phyloP scores from a whole-genome alignment of 2,888 invertebrate genomes.

The Epistrophella euchroma region DNA sequence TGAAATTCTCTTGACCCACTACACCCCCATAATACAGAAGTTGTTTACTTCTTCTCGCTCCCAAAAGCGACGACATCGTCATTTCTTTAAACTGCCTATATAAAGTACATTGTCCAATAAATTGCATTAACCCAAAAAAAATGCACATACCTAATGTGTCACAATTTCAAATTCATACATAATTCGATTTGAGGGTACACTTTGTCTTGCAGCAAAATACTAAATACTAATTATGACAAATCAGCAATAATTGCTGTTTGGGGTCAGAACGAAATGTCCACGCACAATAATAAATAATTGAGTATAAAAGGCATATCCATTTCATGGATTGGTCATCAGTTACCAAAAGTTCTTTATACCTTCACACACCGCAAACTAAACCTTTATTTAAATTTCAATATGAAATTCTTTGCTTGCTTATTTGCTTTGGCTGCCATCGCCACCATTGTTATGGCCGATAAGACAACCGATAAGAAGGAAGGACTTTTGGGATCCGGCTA shows the following conservation, averaged over 20 bases:
- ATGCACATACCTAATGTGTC: neutral
- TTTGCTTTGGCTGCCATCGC: slow-evolving; percentile 77
- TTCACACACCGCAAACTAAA: slow-evolving; percentile 25
- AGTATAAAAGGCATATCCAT: slow-evolving; percentile 50
- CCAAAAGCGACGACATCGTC: slow-evolving; percentile 19
- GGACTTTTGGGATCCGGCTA: slow-evolving; percentile 58
- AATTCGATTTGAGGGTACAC: neutral
- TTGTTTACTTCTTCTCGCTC: slow-evolving; percentile 46
- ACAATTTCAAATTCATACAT: neutral
- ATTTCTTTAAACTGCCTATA: slow-evolving; percentile 1
- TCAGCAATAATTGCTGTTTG: neutral
- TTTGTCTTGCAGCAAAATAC: neutral
- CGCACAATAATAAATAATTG: neutral
- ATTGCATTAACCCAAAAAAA: slow-evolving; percentile 12
- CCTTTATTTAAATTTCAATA: slow-evolving; percentile 72
- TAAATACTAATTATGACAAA: neutral
- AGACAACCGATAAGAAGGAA: slow-evolving; percentile 54
- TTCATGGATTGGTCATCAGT: slow-evolving; percentile 39
- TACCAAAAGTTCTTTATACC: slow-evolving; percentile 44
- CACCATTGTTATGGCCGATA: slow-evolving; percentile 78
- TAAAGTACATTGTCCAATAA: slow-evolving; percentile 19
- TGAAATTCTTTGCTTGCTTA: slow-evolving; percentile 80
- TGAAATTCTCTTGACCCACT: slow-evolving; percentile 41
- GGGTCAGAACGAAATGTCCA: neutral
- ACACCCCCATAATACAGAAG: slow-evolving; percentile 16